phyloP scores from a whole-genome alignment of 2,797 vertebrate species.

The Pelobates cultripes region DNA sequence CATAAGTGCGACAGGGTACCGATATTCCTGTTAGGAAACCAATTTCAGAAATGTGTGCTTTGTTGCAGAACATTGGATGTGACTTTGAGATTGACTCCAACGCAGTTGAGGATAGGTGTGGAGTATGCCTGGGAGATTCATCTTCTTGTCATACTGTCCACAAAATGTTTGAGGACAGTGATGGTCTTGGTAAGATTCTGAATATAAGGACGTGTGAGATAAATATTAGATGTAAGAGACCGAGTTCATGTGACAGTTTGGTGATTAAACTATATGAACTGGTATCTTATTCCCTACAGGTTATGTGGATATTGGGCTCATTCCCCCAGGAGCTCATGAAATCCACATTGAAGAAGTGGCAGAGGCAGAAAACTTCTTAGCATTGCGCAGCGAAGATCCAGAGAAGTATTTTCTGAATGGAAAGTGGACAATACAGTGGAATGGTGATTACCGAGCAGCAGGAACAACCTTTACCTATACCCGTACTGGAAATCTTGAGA shows the following conservation, averaged over 20 bases:
- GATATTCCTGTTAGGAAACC: neutral
- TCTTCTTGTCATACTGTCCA: conserved; percentile 91
- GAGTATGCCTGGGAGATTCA: conserved; percentile 88
- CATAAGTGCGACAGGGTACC: too few relatives aligned
- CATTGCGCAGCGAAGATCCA: conserved; percentile 84
- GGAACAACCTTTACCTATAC: conserved; percentile 92
- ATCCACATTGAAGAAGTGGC: conserved; percentile 90
- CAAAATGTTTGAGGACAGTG: conserved; percentile 85
- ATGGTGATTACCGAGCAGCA: conserved; percentile 88
- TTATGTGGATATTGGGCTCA: conserved; percentile 92
- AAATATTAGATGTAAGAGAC: neutral
- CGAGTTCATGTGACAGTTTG: neutral
- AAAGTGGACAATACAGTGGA: conserved; percentile 96
- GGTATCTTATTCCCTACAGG: conserved; percentile 67
- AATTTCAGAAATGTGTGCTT: neutral
- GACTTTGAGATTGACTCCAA: conserved; percentile 90
- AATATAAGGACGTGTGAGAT: neutral
- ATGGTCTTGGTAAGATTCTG: conserved; percentile 83
- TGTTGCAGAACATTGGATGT: conserved; percentile 88
- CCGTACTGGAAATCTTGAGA: conserved; percentile 87
- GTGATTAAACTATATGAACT: neutral
- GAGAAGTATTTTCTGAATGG: conserved; percentile 93
- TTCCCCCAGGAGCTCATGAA: conserved; percentile 87
- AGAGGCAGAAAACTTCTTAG: conserved; percentile 90
- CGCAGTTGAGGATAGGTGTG: conserved; percentile 88